Evolutionary conservation across 2,797 vertebrate species (phyloP).

Genomic region (Choloepus didactylus): DNA sequence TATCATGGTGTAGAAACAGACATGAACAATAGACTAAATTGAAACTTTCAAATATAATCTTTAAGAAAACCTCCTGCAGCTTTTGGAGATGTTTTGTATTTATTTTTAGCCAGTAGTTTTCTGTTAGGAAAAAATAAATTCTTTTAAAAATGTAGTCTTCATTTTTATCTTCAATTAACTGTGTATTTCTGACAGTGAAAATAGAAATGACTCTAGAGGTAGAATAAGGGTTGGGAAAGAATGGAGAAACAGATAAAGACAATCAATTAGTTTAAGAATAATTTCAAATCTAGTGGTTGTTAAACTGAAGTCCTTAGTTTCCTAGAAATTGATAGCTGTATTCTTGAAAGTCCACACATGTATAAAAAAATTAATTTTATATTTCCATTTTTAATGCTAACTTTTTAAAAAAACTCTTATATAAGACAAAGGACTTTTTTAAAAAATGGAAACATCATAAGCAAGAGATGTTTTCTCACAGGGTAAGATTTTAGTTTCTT

Average conservation of each 20-base stretch:
- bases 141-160: constrained; percentile 37
- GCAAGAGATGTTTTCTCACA: constrained; percentile 28
- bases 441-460: not conserved
- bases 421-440: constrained; percentile 14
- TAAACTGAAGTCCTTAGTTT: constrained; percentile 13
- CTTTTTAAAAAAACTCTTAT: not conserved
- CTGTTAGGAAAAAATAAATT: not conserved
- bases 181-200: constrained; percentile 62
- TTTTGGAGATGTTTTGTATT: constrained; percentile 72
- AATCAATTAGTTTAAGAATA: constrained; percentile 45
- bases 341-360: not conserved
- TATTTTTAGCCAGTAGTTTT: constrained; percentile 49
- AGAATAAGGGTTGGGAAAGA: constrained; percentile 36
- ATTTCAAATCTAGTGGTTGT: constrained; percentile 42
- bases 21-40: not conserved
- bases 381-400: constrained; percentile 55
- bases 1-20: constrained; percentile 73
- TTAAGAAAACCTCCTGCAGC: constrained; percentile 54
- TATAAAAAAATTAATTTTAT: constrained; percentile 9
- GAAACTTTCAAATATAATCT: constrained; percentile 46
- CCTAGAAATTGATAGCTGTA: constrained; percentile 18
- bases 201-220: not conserved
- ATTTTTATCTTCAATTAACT: constrained; percentile 36
- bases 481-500: constrained; percentile 49
- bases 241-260: constrained; percentile 19